Evolutionary conservation across 2,888 invertebrate genomes (phyloP).

Genomic region (Eurytoma californica): DNA sequence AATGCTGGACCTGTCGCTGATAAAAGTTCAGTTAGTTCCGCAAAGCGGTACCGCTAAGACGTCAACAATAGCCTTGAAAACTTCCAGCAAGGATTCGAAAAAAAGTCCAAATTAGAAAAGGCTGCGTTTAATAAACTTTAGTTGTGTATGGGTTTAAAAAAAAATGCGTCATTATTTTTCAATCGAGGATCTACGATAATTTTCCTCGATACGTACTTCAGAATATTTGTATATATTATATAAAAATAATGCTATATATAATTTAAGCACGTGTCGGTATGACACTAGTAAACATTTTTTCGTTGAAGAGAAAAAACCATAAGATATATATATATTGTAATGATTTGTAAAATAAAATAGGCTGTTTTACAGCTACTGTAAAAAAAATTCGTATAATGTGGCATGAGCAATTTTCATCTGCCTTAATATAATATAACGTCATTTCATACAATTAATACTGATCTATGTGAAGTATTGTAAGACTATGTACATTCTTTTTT

Average conservation of each 20-base stretch:
- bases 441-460: constrained; percentile 47
- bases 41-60: constrained; percentile 58
- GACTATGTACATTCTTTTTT: constrained; percentile 53
- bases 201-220: constrained; percentile 40
- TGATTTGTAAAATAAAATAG: constrained; percentile 41
- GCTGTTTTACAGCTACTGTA: constrained; percentile 45
- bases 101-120: not conserved
- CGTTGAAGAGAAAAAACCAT: constrained; percentile 48
- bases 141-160: constrained; percentile 40
- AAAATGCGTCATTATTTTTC: constrained; percentile 39
- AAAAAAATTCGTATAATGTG: constrained; percentile 33
- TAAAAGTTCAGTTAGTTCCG: constrained; percentile 75
- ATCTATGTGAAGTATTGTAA: constrained; percentile 47
- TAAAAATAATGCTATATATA: constrained; percentile 42
- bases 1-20: constrained; percentile 78
- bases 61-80: constrained; percentile 33
- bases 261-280: constrained; percentile 23
- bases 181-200: constrained; percentile 11
- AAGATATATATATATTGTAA: constrained; percentile 43
- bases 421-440: constrained; percentile 24
- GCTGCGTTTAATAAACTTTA: constrained; percentile 17
- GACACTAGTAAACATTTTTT: constrained; percentile 46
- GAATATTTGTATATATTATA: constrained; percentile 49
- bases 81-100: constrained; percentile 37
- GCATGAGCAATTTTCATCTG: constrained; percentile 41